Conservation (phyloP, 2,113 vertebrate species). For the Lucifuga dentata region DNA sequence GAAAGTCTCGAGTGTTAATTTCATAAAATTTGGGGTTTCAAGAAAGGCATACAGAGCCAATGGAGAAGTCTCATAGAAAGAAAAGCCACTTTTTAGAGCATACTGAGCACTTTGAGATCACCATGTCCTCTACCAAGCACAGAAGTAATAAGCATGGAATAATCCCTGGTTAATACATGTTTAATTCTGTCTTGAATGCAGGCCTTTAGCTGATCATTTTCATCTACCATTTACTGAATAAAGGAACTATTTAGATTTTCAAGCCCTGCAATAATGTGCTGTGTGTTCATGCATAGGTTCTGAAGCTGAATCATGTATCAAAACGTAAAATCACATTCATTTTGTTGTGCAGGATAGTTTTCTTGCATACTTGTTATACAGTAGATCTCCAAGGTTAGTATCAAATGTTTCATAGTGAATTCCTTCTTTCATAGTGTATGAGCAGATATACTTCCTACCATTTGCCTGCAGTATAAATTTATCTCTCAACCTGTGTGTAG, state of each 20-base stretch:
- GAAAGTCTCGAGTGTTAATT: conserved; percentile 3
- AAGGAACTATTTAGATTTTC: conserved; percentile 32
- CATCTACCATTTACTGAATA: conserved; percentile 38
- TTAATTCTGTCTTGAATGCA: conserved; percentile 49
- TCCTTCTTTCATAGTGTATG: conserved; percentile 3
- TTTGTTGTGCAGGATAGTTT: conserved; percentile 12
- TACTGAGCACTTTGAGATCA: conserved; percentile 27
- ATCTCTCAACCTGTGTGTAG: conserved; percentile 42
- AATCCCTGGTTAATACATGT: conserved; percentile 58
- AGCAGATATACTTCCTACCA: conserved; percentile 13
- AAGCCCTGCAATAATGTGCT: conserved; percentile 12
- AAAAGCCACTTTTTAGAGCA: conserved; percentile 2
- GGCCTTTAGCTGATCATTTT: conserved; percentile 36
- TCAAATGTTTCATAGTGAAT: conserved; percentile 7
- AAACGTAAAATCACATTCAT: conserved; percentile 37
- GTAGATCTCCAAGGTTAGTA: conserved; percentile 6
- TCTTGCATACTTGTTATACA: conserved; percentile 2
- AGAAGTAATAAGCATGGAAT: conserved; percentile 39
- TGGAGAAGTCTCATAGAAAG: background rate
- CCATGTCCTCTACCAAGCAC: conserved; percentile 28
- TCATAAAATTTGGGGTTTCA: conserved; percentile 6
- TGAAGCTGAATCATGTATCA: conserved; percentile 40
- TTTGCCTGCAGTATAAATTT: conserved; percentile 27
- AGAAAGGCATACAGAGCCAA: too few relatives aligned
- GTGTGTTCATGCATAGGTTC: conserved; percentile 33